Percentiles rank a stretch among this genome's conserved stretches.
Evolutionary conservation across 2,888 invertebrate species (phyloP).

Genomic region (Drosophila colorata): DNA sequence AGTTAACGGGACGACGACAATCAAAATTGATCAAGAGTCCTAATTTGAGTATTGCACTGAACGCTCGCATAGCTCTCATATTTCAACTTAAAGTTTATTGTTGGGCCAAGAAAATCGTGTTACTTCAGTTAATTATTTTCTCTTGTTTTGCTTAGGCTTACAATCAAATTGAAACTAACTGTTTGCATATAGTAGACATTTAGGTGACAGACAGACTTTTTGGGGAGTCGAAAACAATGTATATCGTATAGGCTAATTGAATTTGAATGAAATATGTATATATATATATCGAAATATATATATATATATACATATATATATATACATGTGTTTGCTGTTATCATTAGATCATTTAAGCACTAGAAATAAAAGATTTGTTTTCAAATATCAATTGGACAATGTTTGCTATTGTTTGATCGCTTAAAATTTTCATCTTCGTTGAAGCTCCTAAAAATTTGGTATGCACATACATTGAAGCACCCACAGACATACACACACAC

Average conservation of each 20-base stretch:
- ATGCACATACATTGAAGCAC: constrained; percentile 3
- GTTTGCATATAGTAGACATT: background rate
- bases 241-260: too few relatives aligned
- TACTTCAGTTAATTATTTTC: background rate
- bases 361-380: constrained; percentile 8
- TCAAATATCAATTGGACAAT: constrained; percentile 28
- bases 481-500: constrained; percentile 5
- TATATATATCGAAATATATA: too few relatives aligned
- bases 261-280: too few relatives aligned
- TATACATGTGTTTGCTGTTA: background rate
- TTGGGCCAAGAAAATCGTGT: constrained; percentile 12
- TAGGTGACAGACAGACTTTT: background rate
- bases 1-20: background rate
- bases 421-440: constrained; percentile 21
- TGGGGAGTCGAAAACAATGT: too few relatives aligned
- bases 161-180: background rate
- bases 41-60: constrained; percentile 42
- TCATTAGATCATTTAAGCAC: background rate
- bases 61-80: constrained; percentile 22
- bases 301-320: background rate
- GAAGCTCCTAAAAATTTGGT: constrained; percentile 24
- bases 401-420: constrained; percentile 8
- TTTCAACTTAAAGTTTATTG: constrained; percentile 29
- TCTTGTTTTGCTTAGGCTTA: background rate
- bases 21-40: constrained; percentile 5